These are phyloP conservation scores for Eucidaris tribuloides DNA, from an alignment of 35 echinoderm and acorn worm genomes.

Conservation along the genomic window DNA sequence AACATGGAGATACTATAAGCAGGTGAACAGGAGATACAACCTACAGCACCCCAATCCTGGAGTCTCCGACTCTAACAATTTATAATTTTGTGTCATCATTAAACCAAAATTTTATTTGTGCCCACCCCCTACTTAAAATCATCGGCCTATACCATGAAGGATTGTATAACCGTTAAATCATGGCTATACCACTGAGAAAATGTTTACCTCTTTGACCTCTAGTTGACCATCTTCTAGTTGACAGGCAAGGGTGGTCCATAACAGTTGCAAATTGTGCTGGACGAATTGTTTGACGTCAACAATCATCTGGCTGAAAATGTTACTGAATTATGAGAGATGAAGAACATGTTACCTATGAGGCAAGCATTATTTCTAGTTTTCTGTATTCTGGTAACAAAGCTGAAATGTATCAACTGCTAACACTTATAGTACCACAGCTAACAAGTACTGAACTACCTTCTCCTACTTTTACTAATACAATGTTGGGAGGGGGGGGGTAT, in stretches of 20 bases:
- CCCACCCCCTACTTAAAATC: not conserved
- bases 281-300: conserved; percentile 23
- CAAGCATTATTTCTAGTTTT: no score
- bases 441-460: no score
- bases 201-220: conserved; percentile 53
- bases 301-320: conserved; percentile 44
- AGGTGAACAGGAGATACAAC: not conserved
- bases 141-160: not conserved
- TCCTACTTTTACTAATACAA: no score
- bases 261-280: conserved; percentile 2
- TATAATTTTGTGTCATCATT: not conserved
- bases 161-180: not conserved
- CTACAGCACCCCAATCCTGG: not conserved
- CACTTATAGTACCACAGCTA: not conserved
- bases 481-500: no score
- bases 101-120: not conserved
- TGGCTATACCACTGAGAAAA: no score
- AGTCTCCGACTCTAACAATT: not conserved
- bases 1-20: not conserved
- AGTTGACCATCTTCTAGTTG: conserved; percentile 67
- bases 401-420: no score
- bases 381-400: not conserved
- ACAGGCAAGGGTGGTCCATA: conserved; percentile 52
- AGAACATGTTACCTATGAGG: not conserved
- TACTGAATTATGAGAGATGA: conserved; percentile 17